Evolutionary conservation across 92 coral and sea anemone genomes (phyloP), one percentile per base, ranked within the genome.

Genomic region (Phenganax marumi): DNA sequence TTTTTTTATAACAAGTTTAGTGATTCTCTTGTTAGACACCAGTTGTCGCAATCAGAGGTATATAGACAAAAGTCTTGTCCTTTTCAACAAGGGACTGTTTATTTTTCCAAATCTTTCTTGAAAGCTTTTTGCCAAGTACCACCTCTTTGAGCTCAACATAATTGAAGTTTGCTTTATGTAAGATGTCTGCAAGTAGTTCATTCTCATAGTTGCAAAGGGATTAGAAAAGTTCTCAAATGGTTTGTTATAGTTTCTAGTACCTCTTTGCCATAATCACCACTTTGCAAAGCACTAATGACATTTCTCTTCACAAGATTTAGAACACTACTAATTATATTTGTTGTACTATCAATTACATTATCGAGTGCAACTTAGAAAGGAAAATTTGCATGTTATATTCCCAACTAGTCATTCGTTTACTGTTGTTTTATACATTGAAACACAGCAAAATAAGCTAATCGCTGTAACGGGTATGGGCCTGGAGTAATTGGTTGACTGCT

Each of bases 21-120:
- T 78, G n/a, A 81, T 81, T 62, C 54, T 81, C 46, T 81, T 81
- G 85, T 70, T 82, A 53, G 79, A 71, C 70, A 82, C 12, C 68
- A 82, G 79, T 70, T 82, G 85, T 13, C 55, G 13, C 14, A 55
- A 82, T 71, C 33, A 68, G 51, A 52, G 70, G 85, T 51, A 82
- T 52, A 47, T 82, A 70, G 25, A 82, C 85, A 82, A 82, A 82
- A 22, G 14, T 82, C 50, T 82, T 70, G 25, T 82, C 85, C 72
- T 82, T 82, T 53, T 82, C 77, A 50, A 81, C 46, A 23, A 82
- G 77, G 8, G 39, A 70, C 50, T 23, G 70, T 65, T 70, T 82
- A 61, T 82, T 82, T 57, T 82, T 82, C 48, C 0, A 56, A 23
- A 16, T 17, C 24, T 52, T 26, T 76, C 68, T 76, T 9, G 58